Conservation (phyloP, 2,797 vertebrate genomes). For the Gallinago stenura region DNA sequence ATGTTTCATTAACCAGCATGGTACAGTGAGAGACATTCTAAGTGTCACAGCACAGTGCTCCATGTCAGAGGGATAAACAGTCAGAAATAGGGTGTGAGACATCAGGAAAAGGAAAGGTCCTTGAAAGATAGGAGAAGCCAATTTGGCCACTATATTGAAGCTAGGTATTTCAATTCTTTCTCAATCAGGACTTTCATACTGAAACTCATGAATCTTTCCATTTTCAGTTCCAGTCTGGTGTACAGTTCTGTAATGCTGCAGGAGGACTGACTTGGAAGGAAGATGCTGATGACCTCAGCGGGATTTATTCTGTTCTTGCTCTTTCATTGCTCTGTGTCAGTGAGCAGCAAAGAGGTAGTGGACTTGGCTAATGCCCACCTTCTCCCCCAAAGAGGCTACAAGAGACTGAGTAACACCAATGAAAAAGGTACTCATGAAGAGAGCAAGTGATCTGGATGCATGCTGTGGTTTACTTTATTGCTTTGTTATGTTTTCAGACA, state of each 20-base stretch:
- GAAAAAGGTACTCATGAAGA: slow-evolving; percentile 79
- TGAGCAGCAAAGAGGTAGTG: slow-evolving; percentile 66
- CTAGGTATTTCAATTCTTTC: not conserved
- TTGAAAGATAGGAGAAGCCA: not conserved
- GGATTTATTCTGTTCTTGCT: slow-evolving; percentile 47
- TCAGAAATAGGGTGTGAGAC: not conserved
- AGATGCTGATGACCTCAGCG: slow-evolving; percentile 19
- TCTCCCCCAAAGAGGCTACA: slow-evolving; percentile 76
- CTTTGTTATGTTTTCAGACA: not conserved
- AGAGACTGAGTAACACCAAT: slow-evolving; percentile 79
- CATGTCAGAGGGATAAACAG: not conserved
- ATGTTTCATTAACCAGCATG: not conserved
- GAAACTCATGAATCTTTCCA: not conserved
- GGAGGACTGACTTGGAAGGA: not conserved
- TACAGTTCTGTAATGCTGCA: not conserved
- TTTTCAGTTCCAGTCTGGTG: not conserved
- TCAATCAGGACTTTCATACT: not conserved
- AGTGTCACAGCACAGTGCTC: not conserved
- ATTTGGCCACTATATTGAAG: not conserved
- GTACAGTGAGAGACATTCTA: not conserved
- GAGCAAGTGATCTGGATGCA: not conserved
- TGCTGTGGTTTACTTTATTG: not conserved
- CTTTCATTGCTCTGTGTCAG: slow-evolving; percentile 45
- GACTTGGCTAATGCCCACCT: slow-evolving; percentile 81
- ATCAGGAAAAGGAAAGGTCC: not conserved